Base-by-base conservation (phyloP, 2,888 invertebrate genomes). In the Eristalis intricaria region DNA sequence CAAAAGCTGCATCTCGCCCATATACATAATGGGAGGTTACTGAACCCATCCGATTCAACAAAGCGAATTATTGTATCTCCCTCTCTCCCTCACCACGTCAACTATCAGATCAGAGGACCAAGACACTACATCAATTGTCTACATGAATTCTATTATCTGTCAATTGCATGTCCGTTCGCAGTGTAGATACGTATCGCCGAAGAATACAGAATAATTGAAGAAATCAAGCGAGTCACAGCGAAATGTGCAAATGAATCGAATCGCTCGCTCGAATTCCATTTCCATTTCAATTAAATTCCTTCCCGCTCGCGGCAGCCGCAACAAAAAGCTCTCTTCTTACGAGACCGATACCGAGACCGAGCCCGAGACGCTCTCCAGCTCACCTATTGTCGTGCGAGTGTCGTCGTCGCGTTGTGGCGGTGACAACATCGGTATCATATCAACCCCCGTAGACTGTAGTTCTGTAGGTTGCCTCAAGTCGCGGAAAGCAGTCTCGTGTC, bases 211-310 rank as follows among this genome's bases (percentile, higher is more conserved):
- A 79, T 83, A 87, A 83, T 83, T 83, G 83, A 87, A 79, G 79
- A 83, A 76, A 56, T 82, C 73, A 87, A 84, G 66, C 75, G 71
- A 73, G 71, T 75, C 75, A 64, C 68, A 68, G 76, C 73, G 35
- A 77, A 87, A 87, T 84, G 87, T 87, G 79, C 84, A 87, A 87
- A 87, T 87, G 87, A 84, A 87, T 84, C 58, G 76, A 76, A 79
- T 79, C 74, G 79, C 60, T 71, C 64, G 65, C 23, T 71, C 68
- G 68, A 83, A 83, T 87, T 87, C 80, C 76, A 84, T 84, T 87
- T 87, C 64, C 75, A 87, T 84, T 87, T 84, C 87, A 84, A 87
- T 87, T 84, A 87, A 87, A 84, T 87, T 87, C 87, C 75, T 87
- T 73, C 71, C 77, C 76, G 80, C 75, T 71, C 63, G 50, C 82